These are phyloP conservation scores for Sinocyclocheilus anshuiensis DNA, from an alignment of 2,113 vertebrate species.

Conservation along the genomic window DNA sequence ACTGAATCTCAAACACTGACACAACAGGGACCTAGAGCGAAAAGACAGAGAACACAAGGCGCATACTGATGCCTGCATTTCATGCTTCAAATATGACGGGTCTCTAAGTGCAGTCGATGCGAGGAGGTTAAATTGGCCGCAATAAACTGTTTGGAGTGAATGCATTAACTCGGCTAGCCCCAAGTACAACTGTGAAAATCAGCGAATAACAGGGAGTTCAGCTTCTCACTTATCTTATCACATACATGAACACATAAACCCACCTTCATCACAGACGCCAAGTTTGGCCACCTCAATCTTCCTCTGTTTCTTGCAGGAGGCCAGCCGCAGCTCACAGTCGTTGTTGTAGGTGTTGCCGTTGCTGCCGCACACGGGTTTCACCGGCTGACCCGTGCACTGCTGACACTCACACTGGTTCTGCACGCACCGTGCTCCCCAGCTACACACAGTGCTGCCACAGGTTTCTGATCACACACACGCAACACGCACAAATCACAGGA, in stretches of 20 bases:
- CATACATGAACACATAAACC: constrained; percentile 39
- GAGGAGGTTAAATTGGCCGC: constrained; percentile 69
- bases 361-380: constrained; percentile 81
- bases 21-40: constrained; percentile 49
- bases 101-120: constrained; percentile 68
- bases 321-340: constrained; percentile 79
- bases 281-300: constrained; percentile 76
- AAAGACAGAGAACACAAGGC: constrained; percentile 30
- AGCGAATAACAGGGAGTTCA: constrained; percentile 26
- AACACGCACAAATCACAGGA: constrained; percentile 35
- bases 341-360: constrained; percentile 85
- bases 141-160: constrained; percentile 57
- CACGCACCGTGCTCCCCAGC: constrained; percentile 86
- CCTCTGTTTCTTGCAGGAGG: constrained; percentile 82
- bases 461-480: constrained; percentile 75
- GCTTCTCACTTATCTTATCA: constrained; percentile 42
- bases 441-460: constrained; percentile 84
- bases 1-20: not conserved
- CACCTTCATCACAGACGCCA: constrained; percentile 90
- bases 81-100: constrained; percentile 68
- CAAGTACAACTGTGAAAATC: not conserved
- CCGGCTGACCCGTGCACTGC: constrained; percentile 71
- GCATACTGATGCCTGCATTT: constrained; percentile 57
- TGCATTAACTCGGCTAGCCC: constrained; percentile 35
- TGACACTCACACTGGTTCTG: constrained; percentile 83